Evolutionary conservation across 2,113 vertebrate species (phyloP), one percentile per base, ranked within the genome.

Genomic region (Acanthisitta chloris): DNA sequence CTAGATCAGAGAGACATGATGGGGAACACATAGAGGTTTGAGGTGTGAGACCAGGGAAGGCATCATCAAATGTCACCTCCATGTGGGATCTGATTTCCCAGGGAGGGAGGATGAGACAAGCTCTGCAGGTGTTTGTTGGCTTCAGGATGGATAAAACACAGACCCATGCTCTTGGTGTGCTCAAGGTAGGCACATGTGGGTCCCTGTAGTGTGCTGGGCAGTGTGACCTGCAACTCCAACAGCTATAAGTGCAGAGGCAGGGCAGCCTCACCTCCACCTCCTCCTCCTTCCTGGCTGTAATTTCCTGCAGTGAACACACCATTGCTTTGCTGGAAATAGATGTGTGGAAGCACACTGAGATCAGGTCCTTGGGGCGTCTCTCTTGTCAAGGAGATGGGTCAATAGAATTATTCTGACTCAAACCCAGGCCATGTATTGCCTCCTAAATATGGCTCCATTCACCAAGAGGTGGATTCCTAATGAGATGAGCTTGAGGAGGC

Each of bases 1-100:
- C 14, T 0, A 0, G 55, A 36, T 62, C 36, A 55, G 58, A 65
- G 59, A 34, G 51, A 33, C 25, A 17, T 33, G 6, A 2, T 0
- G 38, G 46, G 34, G 36, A 78, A 5, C 64, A 18, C 51, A 23
- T 4, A 0, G 70, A 51, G 14, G 14, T 64, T n/a, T 54, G 62
- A 17, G 40, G 10, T 14, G 23, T 12, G 73, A 52, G 51, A 58
- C 29, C 89, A 71, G 85, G 42, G 69, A 69, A 70, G 54, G 46
- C 57, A 90, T 48, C 40, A 15, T 31, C 54, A 17, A 34, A 21
- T 19, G 8, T 1, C 6, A 0, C 4, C 43, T 38, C 57, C 6
- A 0, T 2, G 5, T 55, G 61, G 51, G 46, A 29, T 20, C 46
- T 45, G 33, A 14, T 78, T 62, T 46, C 28, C 52, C 21, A n/a